Evolutionary conservation across 2,888 invertebrate genomes (phyloP), one percentile per base, ranked within the genome.

Genomic region (Ypsolopha sequella): DNA sequence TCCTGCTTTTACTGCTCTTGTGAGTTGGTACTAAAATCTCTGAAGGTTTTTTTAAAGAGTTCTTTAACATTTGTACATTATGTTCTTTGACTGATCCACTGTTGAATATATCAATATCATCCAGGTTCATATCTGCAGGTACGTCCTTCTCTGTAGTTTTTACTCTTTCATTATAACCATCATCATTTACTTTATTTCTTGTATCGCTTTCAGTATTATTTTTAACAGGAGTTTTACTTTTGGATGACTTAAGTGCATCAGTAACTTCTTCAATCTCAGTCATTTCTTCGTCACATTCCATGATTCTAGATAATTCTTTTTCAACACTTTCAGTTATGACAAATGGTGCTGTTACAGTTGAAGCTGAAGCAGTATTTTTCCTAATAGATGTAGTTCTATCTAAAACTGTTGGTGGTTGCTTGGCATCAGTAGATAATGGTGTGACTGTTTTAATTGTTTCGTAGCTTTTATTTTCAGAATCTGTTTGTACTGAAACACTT

Each of bases 241-340:
- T 50, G 2, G 14, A 38, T 10, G 38, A 41, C 14, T 46, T 47
- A 14, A 41, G 45, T 9, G 41, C 47, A 9, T 41, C 6, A 33
- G n/a, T 9, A 11, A 52, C 52, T 11, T 59, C 54, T 52, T 60
- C 54, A 35, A 53, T 57, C 34, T 67, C 33, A n/a, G 9, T 24
- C 2, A 24, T 41, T 2, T 51, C 43, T 13, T 52, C 62, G 41
- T 60, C 64, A 64, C 64, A 68, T 56, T 75, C 75, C 72, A 77
- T 77, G 9, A 73, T 60, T 51, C 69, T 70, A 36, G 73, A 75
- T 45, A 82, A 56, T 58, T 80, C 80, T 64, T 73, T 80, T 63
- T 80, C 82, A 46, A 78, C 70, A 73, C 80, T 84, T 55, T 76
- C 77, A 54, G 82, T 80, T 9, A 80, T 84, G 63, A 80, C 77